Base-by-base conservation (phyloP, 2,797 vertebrate genomes). In the Hydrocynus forskahlii region DNA sequence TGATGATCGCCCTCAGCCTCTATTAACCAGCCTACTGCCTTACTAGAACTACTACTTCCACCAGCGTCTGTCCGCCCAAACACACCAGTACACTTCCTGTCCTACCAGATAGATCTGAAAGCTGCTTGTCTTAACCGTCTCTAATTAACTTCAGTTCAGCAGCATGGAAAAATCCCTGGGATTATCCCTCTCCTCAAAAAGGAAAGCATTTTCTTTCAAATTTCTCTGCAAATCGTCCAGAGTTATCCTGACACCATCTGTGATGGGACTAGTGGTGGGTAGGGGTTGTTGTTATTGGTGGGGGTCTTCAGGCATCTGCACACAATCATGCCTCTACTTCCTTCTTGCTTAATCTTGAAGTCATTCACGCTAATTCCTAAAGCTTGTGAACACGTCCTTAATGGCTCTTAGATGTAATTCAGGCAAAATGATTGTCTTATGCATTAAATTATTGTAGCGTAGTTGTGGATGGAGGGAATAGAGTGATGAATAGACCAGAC, bases 241-340 rank as follows among this genome's bases (percentile, higher is more conserved):
- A 75, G 52, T 87, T 86, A 86, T 86, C 81, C 84, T 66, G 62
- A 84, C 76, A 71, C 74, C 83, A 86, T 86, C 83, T 87, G 87
- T 68, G 75, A 74, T 12, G 45, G 43, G 45, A 10, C 8, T 13
- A 23, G 60, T 14, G 23, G 60, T 0, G 60, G 60, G 29, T 29
- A 29, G 29, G 29, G 29, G 29, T 29, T 29, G 29, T 29, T 29
- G 29, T 29, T 29, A 29, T 29, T 1, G 21, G 59, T 25, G 62
- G 29, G 59, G 74, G 40, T n/a, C 63, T 69, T 76, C 55, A 77
- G 29, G 63, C 21, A 74, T 66, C 82, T 52, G 70, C 76, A 78
- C 21, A 64, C 35, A 10, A 84, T 84, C 70, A 48, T 73, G 75
- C 59, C 63, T 19, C 16, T 40, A 16, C 4, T 66, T 19, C 35